Percentiles rank a stretch among this genome's conserved stretches.
Evolutionary conservation across 2,113 vertebrate genomes (phyloP).

Genomic region (Poeciliopsis prolifica): DNA sequence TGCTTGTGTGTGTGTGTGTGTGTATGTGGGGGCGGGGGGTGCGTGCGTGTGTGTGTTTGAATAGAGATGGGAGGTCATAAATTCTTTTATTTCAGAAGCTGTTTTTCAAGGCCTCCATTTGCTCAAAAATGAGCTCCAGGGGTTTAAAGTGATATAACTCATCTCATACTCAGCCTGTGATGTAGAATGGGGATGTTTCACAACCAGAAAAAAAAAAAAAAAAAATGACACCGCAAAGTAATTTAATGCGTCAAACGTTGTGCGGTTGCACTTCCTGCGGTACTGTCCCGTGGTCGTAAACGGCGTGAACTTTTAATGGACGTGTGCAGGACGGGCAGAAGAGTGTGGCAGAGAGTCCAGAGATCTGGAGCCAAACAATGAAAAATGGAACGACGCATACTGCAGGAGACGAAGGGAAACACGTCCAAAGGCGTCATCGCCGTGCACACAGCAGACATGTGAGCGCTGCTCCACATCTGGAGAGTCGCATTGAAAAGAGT

Average conservation of each 20-base stretch:
- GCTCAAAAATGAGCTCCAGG: slow-evolving; percentile 48
- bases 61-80: slow-evolving; percentile 32
- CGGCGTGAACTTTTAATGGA: too few species aligned
- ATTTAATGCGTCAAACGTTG: not conserved
- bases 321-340: too few species aligned
- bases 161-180: slow-evolving; percentile 8
- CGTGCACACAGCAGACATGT: slow-evolving; percentile 6
- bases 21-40: not conserved
- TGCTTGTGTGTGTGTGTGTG: not conserved
- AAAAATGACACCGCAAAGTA: slow-evolving; percentile 2
- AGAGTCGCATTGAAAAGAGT: not conserved
- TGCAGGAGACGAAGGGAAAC: slow-evolving; percentile 23
- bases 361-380: too few species aligned
- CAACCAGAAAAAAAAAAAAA: not conserved
- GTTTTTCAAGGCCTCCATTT: slow-evolving; percentile 38
- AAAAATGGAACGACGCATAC: not conserved
- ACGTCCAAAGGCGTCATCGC: slow-evolving; percentile 28
- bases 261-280: not conserved
- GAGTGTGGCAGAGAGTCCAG: too few species aligned
- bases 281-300: too few species aligned
- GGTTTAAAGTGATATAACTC: slow-evolving; percentile 14
- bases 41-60: not conserved
- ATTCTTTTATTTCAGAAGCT: slow-evolving; percentile 61
- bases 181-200: slow-evolving; percentile 10
- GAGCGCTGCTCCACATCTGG: not conserved